These are phyloP conservation scores for Chroicocephalus ridibundus DNA, from an alignment of 2,113 vertebrate species.

Conservation along the genomic window DNA sequence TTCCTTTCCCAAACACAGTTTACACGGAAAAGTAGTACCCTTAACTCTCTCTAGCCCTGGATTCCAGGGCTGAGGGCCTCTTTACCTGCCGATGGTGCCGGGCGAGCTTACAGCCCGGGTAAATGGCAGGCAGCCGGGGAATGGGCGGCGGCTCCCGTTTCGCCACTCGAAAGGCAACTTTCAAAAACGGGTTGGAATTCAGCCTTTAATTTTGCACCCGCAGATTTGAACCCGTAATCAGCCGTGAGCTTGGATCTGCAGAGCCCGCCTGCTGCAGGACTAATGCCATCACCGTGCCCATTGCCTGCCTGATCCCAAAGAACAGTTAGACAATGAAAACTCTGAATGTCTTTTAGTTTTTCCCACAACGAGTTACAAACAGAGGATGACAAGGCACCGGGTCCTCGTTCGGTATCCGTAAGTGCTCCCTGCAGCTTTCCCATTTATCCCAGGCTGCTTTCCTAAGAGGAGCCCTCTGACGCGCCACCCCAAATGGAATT, in stretches of 20 bases:
- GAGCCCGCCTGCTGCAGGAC: not conserved
- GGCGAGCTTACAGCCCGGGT: conserved; percentile 6
- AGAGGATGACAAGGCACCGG: not conserved
- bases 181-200: not conserved
- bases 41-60: conserved; percentile 13
- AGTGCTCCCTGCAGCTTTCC: not conserved
- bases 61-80: conserved; percentile 24
- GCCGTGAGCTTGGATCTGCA: not conserved
- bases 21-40: conserved; percentile 8
- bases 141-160: not conserved
- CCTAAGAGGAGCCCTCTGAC: not conserved
- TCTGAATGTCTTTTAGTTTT: not conserved
- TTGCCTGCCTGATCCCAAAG: not conserved
- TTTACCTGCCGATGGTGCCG: conserved; percentile 19
- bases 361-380: not conserved
- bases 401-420: not conserved
- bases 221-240: not conserved
- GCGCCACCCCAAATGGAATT: not conserved
- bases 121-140: conserved; percentile 23
- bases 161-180: conserved; percentile 23
- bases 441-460: not conserved
- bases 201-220: conserved; percentile 48
- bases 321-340: conserved; percentile 6
- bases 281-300: not conserved
- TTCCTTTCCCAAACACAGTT: conserved; percentile 46